A percentile compares a stretch with the other conserved stretches of the same genome.
phyloP scores from a whole-genome alignment of 2,113 vertebrate genomes.

The Elanus axillaris region DNA sequence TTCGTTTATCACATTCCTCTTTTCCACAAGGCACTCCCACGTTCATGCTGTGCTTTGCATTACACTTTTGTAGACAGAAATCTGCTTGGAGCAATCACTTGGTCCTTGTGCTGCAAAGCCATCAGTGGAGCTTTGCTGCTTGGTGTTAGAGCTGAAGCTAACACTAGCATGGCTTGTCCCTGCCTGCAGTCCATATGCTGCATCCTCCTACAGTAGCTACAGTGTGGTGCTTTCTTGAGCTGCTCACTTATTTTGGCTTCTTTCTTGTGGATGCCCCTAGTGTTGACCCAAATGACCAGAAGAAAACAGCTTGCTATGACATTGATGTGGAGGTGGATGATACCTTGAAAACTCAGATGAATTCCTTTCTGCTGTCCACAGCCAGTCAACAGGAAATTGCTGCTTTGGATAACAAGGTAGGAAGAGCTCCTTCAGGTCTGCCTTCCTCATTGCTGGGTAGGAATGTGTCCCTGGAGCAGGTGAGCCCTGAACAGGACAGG shows the following conservation, averaged over 20 bases:
- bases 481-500: not conserved
- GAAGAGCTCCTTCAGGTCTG: not conserved
- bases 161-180: not conserved
- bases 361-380: slow-evolving; percentile 96
- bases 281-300: slow-evolving; percentile 98
- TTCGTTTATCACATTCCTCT: not conserved
- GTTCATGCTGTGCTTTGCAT: not conserved
- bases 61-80: not conserved
- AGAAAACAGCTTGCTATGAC: slow-evolving; percentile 99
- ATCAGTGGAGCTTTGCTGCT: not conserved
- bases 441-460: not conserved
- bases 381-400: slow-evolving; percentile 99
- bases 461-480: not conserved
- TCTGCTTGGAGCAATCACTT: not conserved
- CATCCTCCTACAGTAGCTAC: not conserved
- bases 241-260: not conserved
- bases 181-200: not conserved
- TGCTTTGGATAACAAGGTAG: slow-evolving; percentile 96
- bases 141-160: not conserved
- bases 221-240: not conserved
- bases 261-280: slow-evolving; percentile 59
- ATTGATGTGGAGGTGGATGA: slow-evolving; percentile 99
- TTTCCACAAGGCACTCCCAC: not conserved
- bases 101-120: not conserved
- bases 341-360: slow-evolving; percentile 98